These are phyloP conservation scores for Indri indri DNA, from an alignment of 2,113 vertebrate genomes.

Conservation along the genomic window DNA sequence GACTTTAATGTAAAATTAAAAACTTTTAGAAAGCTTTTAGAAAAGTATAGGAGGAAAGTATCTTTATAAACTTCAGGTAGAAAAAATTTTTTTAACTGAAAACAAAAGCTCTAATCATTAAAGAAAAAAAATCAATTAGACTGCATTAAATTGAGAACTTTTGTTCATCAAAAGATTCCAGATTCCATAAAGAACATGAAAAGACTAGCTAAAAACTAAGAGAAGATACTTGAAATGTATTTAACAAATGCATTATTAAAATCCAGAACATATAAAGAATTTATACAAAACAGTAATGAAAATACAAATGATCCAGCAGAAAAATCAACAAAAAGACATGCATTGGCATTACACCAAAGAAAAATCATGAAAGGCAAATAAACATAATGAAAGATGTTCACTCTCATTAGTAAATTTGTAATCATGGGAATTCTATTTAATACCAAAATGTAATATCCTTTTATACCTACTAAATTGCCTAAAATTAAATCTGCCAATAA, in stretches of 20 bases:
- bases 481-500: neutral
- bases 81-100: neutral
- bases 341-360: neutral
- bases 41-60: neutral
- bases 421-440: neutral
- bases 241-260: neutral
- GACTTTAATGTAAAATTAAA: neutral
- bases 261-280: neutral
- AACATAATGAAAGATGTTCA: neutral
- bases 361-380: neutral
- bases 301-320: neutral
- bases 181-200: neutral
- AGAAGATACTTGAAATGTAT: neutral
- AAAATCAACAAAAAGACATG: neutral
- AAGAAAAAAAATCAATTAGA: neutral
- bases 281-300: neutral
- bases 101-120: neutral
- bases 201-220: neutral
- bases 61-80: neutral
- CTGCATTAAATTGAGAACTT: neutral
- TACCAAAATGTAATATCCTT: neutral
- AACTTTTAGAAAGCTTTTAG: conserved; percentile 13
- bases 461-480: neutral
- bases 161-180: neutral
- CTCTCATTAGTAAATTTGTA: neutral